A percentile compares a stretch with the other conserved stretches of the same genome.
phyloP scores from a whole-genome alignment of 2,113 vertebrate species.

The Meleagris gallopavo region DNA sequence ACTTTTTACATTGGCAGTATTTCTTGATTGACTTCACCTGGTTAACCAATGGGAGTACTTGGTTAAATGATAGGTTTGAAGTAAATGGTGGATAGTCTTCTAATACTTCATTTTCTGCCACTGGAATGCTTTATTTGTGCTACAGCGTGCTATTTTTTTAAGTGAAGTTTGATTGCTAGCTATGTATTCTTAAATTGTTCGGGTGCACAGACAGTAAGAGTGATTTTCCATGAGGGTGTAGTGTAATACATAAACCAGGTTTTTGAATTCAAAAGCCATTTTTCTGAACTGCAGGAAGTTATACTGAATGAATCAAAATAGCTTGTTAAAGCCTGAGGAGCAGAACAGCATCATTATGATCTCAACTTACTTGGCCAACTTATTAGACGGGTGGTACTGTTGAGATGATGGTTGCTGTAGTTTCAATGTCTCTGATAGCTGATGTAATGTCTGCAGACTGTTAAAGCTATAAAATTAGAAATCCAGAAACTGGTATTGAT shows the following conservation, averaged over 20 bases:
- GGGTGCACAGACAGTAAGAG: neutral
- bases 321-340: neutral
- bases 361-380: neutral
- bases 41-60: neutral
- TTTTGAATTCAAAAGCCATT: neutral
- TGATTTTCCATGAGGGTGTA: neutral
- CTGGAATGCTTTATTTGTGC: neutral
- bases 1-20: neutral
- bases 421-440: constrained; percentile 9
- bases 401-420: neutral
- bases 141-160: neutral
- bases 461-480: constrained; percentile 11
- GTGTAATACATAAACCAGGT: neutral
- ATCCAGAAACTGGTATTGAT: neutral
- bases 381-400: neutral
- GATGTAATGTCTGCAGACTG: constrained; percentile 42
- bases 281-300: neutral
- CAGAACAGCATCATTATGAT: neutral
- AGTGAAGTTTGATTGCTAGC: neutral
- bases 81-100: neutral
- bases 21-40: neutral
- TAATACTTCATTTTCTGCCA: neutral
- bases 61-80: neutral
- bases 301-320: constrained; percentile 19
- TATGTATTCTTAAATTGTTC: neutral